A percentile compares a stretch with the other conserved stretches of the same genome.
Conservation (phyloP, 1,140 invertebrate genomes). For the Tribolium castaneum region DNA sequence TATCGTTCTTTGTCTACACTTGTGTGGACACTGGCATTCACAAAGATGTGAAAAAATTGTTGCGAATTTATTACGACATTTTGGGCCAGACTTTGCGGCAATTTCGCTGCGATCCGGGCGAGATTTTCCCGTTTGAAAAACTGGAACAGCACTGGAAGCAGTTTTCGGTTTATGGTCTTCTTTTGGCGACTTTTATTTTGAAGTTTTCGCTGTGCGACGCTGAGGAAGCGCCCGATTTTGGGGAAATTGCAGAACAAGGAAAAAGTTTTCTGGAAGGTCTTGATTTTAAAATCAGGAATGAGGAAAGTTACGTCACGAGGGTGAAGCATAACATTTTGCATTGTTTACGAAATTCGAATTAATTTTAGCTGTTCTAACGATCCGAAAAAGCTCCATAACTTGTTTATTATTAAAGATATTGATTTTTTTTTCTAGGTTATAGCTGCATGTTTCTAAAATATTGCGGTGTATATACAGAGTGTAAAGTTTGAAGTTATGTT, state of each 20-base stretch:
- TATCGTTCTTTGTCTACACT: conserved; percentile 11
- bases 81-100: background rate
- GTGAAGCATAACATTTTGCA: conserved; percentile 1
- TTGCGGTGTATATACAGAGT: too few relatives aligned
- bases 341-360: background rate
- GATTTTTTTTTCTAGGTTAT: too few relatives aligned
- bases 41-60: conserved; percentile 12
- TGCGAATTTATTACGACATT: background rate
- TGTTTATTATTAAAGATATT: too few relatives aligned
- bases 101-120: background rate
- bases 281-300: background rate
- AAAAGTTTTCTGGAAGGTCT: background rate
- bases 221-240: conserved; percentile 30
- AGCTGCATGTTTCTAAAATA: too few relatives aligned
- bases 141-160: conserved; percentile 47
- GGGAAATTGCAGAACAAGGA: conserved; percentile 23
- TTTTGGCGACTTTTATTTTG: conserved; percentile 60
- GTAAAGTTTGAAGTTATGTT: too few relatives aligned
- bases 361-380: background rate
- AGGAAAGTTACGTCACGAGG: background rate
- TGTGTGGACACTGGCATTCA: background rate
- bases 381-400: too few relatives aligned
- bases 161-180: conserved; percentile 59
- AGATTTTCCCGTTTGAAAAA: background rate
- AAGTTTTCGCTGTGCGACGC: conserved; percentile 5